Base-by-base conservation (phyloP, 2,888 invertebrate species). In the Torymus aiolomorphi region DNA sequence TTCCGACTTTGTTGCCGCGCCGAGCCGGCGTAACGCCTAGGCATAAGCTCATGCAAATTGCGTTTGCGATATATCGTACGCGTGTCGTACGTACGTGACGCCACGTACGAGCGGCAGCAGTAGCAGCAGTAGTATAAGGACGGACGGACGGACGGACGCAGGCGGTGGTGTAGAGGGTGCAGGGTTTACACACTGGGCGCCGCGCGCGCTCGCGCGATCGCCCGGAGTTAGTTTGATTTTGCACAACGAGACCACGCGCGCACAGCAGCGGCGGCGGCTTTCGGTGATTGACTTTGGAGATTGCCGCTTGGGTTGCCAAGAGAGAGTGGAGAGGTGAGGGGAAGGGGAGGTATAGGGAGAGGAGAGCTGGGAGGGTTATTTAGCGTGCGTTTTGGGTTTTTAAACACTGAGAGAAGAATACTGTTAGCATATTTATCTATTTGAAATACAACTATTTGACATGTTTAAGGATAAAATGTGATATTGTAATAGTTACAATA, bases 41-140 rank as follows among this genome's bases (percentile, higher is more conserved):
- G 77, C 77, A 77, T 77, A 77, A 72, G 65, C 77, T 78, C 74
- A 74, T 78, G 74, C 78, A 78, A 78, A 78, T 78, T 78, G 78
- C 72, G 59, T 57, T 54, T 54, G 20, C 78, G 24, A 52, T 63
- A 51, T 59, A 42, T 51, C 12, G 24, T 49, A 24, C 42, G 12
- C 24, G 20, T 16, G n/a, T 18, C 56, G 56, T 52, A 49, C 56
- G 56, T 52, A 49, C 20, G 65, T 14, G 31, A 57, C 10, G 71
- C 20, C 59, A 12, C 51, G 31, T 62, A 61, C 24, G 14, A 18
- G 13, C 31, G 14, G 31, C 1, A 42, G 42, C 8, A 42, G 42
- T 42, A 42, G 42, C 8, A 42, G 31, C 5, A 31, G 31, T 31
- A 4, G 31, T 31, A 31, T 3, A 5, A 31, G 31, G 1, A 42